Conservation (phyloP, 1,140 invertebrate species). For the Pantala flavescens region DNA sequence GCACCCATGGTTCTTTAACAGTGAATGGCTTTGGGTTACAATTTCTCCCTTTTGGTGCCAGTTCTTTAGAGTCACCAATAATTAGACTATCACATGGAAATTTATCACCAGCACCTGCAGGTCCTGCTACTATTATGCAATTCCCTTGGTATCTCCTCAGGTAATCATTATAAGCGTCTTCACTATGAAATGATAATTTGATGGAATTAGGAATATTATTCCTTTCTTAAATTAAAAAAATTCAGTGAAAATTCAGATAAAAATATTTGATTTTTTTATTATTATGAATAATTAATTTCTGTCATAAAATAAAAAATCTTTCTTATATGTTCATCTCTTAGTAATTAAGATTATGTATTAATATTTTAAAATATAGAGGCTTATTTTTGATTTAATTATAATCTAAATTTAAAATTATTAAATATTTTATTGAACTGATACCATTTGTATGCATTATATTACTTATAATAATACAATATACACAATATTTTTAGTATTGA, state of each 20-base stretch:
- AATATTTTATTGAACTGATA: no score
- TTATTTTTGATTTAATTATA: no score
- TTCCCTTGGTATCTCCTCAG: neutral
- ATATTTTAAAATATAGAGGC: no score
- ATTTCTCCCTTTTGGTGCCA: neutral
- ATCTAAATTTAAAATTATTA: no score
- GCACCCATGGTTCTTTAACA: neutral
- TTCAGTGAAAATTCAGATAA: neutral
- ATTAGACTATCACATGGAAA: neutral
- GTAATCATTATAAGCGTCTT: neutral
- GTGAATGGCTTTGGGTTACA: neutral
- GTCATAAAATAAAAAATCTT: no score
- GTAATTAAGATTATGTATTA: no score
- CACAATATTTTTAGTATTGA: no score
- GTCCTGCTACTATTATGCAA: neutral
- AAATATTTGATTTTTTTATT: no score
- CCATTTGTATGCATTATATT: no score
- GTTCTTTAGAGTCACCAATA: neutral
- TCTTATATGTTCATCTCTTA: no score
- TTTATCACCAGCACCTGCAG: neutral
- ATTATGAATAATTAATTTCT: no score
- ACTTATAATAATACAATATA: no score
- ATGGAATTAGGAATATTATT: neutral
- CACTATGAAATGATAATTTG: neutral
- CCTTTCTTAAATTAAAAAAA: neutral